These are phyloP conservation scores for Tetanocera ferruginea DNA, from an alignment of 2,888 invertebrate species.

Conservation along the genomic window DNA sequence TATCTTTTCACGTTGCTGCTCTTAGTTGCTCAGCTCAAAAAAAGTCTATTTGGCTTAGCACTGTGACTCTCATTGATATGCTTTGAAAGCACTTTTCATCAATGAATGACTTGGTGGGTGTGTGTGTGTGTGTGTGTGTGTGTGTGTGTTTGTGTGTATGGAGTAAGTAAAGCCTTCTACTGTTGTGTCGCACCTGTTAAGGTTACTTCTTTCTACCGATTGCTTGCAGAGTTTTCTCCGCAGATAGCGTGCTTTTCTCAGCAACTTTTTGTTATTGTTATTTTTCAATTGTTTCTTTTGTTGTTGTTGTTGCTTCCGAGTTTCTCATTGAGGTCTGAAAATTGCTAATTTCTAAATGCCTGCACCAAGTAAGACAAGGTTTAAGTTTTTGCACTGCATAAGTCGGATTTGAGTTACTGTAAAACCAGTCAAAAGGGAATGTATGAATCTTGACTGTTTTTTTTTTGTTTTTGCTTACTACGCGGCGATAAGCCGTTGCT, in stretches of 20 bases:
- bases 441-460: not conserved
- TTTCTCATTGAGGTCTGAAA: not conserved
- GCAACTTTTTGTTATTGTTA: no score
- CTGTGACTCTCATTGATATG: slow-evolving; percentile 28
- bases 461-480: not conserved
- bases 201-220: slow-evolving; percentile 16
- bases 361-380: no score
- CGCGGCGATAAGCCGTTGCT: not conserved
- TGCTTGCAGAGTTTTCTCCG: slow-evolving; percentile 14
- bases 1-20: not conserved
- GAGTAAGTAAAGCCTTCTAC: not conserved
- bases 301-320: not conserved
- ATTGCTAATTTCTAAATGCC: no score
- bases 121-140: no score
- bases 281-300: slow-evolving; percentile 14
- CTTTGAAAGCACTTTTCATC: slow-evolving; percentile 36
- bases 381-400: no score
- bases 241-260: no score
- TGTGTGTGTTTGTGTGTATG: no score
- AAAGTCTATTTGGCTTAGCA: no score
- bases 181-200: slow-evolving; percentile 38
- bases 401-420: no score
- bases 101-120: slow-evolving; percentile 31
- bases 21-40: no score
- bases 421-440: no score